phyloP scores from a whole-genome alignment of 2,888 invertebrate species.

The Drosophila dives region DNA sequence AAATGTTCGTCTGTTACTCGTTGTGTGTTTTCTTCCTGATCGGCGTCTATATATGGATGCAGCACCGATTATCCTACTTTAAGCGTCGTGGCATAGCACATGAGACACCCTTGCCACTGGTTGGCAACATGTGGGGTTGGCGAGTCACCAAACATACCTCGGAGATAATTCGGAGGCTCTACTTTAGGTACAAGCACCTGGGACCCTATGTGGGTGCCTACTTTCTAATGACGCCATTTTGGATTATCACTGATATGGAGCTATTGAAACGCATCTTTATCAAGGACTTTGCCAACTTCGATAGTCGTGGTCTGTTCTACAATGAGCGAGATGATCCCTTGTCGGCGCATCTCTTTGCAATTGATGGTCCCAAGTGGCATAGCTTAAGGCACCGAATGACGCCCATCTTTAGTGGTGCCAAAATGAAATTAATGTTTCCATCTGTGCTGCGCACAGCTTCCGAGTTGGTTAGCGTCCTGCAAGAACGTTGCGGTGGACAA shows the following conservation, averaged over 20 bases:
- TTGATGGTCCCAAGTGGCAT: slow-evolving; percentile 84
- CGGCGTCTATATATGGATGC: slow-evolving; percentile 50
- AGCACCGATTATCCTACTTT: slow-evolving; percentile 53
- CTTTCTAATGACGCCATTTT: slow-evolving; percentile 61
- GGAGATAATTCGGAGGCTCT: slow-evolving; percentile 56
- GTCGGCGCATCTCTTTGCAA: slow-evolving; percentile 81
- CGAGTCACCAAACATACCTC: slow-evolving; percentile 49
- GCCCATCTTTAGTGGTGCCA: slow-evolving; percentile 82
- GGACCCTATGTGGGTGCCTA: slow-evolving; percentile 81
- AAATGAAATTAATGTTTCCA: slow-evolving; percentile 83
- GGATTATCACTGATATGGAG: slow-evolving; percentile 73
- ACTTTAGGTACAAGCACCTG: slow-evolving; percentile 68
- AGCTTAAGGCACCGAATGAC: slow-evolving; percentile 80
- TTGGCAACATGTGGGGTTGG: slow-evolving; percentile 65
- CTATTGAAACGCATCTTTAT: slow-evolving; percentile 78
- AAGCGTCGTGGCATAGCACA: slow-evolving; percentile 63
- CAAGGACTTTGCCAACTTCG: slow-evolving; percentile 81
- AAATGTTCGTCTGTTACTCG: slow-evolving; percentile 27
- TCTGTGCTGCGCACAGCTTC: slow-evolving; percentile 63
- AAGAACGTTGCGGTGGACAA: slow-evolving; percentile 12
- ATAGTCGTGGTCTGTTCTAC: slow-evolving; percentile 78
- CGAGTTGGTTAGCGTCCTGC: slow-evolving; percentile 54
- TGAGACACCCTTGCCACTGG: slow-evolving; percentile 55
- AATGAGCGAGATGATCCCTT: slow-evolving; percentile 83
- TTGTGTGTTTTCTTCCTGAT: slow-evolving; percentile 24